Conservation (phyloP, 2,888 invertebrate species). For the Melieria crassipennis region DNA sequence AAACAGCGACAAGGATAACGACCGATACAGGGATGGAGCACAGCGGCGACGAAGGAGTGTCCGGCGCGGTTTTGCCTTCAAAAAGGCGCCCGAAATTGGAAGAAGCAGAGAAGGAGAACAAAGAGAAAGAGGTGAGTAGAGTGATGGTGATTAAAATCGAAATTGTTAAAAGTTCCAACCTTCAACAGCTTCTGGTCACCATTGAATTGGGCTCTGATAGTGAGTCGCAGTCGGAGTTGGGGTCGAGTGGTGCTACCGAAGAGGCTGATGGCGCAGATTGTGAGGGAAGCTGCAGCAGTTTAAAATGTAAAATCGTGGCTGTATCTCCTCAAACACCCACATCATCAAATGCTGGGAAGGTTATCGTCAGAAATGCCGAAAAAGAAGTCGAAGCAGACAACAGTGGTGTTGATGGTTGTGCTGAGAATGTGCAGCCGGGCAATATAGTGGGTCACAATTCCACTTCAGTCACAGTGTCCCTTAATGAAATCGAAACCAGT, state of each 20-base stretch:
- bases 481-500: slow-evolving; percentile 25
- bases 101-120: neutral
- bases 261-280: neutral
- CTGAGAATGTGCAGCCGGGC: too few relatives aligned
- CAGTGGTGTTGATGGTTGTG: too few relatives aligned
- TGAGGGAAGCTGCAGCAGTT: slow-evolving; percentile 11
- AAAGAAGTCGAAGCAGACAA: too few relatives aligned
- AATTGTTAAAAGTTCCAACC: neutral
- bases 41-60: slow-evolving; percentile 20
- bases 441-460: too few relatives aligned
- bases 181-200: too few relatives aligned
- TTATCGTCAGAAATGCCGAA: too few relatives aligned
- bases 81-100: slow-evolving; percentile 51
- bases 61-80: slow-evolving; percentile 20
- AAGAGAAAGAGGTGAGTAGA: slow-evolving; percentile 18
- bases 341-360: too few relatives aligned
- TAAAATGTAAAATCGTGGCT: slow-evolving; percentile 16
- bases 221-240: neutral
- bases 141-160: neutral
- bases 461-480: too few relatives aligned
- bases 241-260: neutral
- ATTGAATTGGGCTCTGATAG: too few relatives aligned
- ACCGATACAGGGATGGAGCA: slow-evolving; percentile 8
- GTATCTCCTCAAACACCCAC: neutral
- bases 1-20: too few relatives aligned